These are phyloP conservation scores for Lutra lutra DNA, from an alignment of 2,797 vertebrate species.

Conservation along the genomic window DNA sequence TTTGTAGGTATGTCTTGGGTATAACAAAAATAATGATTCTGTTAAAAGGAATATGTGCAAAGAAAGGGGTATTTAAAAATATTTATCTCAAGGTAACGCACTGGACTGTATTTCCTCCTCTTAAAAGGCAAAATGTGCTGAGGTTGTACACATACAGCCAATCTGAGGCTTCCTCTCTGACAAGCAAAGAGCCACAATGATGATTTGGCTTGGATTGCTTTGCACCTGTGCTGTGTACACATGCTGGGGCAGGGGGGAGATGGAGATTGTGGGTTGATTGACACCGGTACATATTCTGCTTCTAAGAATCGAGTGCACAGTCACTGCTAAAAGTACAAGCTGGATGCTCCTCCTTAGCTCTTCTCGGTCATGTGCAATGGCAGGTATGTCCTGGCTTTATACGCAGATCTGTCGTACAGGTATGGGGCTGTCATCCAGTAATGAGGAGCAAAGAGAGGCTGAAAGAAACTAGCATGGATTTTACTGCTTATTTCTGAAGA, in stretches of 20 bases:
- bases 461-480: not conserved
- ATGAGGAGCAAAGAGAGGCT: not conserved
- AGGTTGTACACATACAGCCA: not conserved
- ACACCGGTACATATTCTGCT: not conserved
- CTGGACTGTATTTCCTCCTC: not conserved
- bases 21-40: conserved; percentile 21
- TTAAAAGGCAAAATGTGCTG: not conserved
- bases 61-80: not conserved
- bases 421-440: not conserved
- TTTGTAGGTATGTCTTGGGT: not conserved
- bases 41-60: conserved; percentile 1
- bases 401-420: too few species aligned
- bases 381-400: not conserved
- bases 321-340: too few species aligned
- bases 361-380: not conserved
- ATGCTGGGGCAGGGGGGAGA: not conserved
- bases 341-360: not conserved
- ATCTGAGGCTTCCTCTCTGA: not conserved
- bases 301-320: not conserved
- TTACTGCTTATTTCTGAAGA: not conserved
- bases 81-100: not conserved
- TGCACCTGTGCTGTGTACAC: not conserved
- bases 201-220: not conserved
- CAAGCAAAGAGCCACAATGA: not conserved
- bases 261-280: not conserved